Percentiles rank a stretch among this genome's conserved stretches.
These are phyloP conservation scores for Corvus hawaiiensis DNA, from an alignment of 2,113 vertebrate species.

Conservation along the genomic window DNA sequence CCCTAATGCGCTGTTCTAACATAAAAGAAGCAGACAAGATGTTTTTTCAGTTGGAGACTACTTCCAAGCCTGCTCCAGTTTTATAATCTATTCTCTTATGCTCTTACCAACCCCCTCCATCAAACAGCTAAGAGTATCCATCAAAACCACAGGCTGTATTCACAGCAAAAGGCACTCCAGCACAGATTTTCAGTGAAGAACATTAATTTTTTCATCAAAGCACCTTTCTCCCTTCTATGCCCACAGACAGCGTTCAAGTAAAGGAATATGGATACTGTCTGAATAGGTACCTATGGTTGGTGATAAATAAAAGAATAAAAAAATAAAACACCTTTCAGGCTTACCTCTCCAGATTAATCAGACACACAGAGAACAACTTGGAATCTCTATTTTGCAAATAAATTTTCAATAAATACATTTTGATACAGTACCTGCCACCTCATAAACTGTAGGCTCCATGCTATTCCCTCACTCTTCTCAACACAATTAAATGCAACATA, in stretches of 20 bases:
- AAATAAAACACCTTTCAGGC: not conserved
- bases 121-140: not conserved
- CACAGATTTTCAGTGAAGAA: not conserved
- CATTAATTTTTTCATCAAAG: slow-evolving; percentile 16
- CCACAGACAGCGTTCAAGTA: not conserved
- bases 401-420: not conserved
- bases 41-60: slow-evolving; percentile 2
- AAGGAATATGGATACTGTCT: not conserved
- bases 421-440: not conserved
- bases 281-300: not conserved
- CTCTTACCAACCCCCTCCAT: slow-evolving; percentile 19
- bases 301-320: not conserved
- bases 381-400: not conserved
- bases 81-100: slow-evolving; percentile 27
- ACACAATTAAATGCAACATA: accelerated
- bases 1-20: not conserved
- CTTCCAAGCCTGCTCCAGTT: slow-evolving; percentile 9
- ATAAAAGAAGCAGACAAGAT: slow-evolving; percentile 40
- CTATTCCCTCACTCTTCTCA: not conserved
- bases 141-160: slow-evolving; percentile 11
- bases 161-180: slow-evolving; percentile 20
- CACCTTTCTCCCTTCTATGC: not conserved
- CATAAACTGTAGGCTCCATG: accelerated
- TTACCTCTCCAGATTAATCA: not conserved
- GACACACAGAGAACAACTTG: not conserved